Base-by-base conservation (phyloP, 2,888 invertebrate species). In the Hyalella azteca region DNA sequence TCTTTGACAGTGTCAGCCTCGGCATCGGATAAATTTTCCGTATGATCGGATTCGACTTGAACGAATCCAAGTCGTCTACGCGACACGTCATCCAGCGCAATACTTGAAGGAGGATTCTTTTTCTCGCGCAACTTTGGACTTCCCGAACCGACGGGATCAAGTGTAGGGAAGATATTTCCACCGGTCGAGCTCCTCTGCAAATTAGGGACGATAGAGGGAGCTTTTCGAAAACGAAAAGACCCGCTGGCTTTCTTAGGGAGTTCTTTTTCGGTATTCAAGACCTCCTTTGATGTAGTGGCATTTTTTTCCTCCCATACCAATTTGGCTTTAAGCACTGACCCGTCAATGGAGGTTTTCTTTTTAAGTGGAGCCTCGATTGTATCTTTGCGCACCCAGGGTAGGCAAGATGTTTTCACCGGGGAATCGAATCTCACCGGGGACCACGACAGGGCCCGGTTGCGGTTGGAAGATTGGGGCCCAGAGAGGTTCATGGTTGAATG, bases 281-380 rank as follows among this genome's bases (percentile, higher is more conserved):
- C 36, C 4, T 66, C 66, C 19, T 29, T 22, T 15, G 36, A 54
- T 9, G 26, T 66, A n/a, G 66, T 32, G 13, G 66, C 29, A 3
- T n/a, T 36, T 29, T 66, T 66, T 66, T 75, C 2, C 45, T 75
- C 75, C 75, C 75, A 75, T 41, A 75, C 75, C 13, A 29, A 22
- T 26, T 39, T 41, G 7, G 75, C 75, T 48, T 75, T 75, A 2
- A 45, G 26, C 22, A 75, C 75, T 40, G 75, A 41, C 29, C 75
- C 75, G 45, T 75, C 75, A 45, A 75, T 75, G 75, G 75, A 75
- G 9, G 75, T 41, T 29, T 32, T 75, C 32, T 48, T 75, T 39
- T 75, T 75, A 41, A 26, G 41, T 11, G 26, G 15, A 26, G 26
- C 36, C 22, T 75, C 75, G 29, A 32, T 3, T 4, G 26, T 39